Evolutionary conservation across 2,888 invertebrate genomes (phyloP).

Genomic region (Megaustenia siamemsis): DNA sequence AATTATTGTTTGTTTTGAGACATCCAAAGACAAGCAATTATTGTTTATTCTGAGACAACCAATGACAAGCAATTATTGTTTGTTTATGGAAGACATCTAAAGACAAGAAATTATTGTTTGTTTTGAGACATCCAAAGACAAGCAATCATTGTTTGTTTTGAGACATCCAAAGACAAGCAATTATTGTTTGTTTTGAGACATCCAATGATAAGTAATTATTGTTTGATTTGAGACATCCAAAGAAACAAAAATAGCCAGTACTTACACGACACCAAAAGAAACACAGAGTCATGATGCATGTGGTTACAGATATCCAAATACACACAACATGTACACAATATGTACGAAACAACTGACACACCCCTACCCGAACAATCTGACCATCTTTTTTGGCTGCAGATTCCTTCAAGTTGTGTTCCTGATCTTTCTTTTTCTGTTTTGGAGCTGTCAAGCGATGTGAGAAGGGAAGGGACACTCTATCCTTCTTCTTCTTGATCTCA

Average conservation of each 20-base stretch:
- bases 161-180: no score
- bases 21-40: no score
- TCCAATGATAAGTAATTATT: neutral
- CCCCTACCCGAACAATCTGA: conserved; percentile 50
- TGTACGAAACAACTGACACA: neutral
- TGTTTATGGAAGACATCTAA: neutral
- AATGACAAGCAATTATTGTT: neutral
- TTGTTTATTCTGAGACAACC: no score
- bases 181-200: no score
- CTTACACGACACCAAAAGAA: neutral
- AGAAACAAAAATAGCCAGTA: neutral
- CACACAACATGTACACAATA: neutral
- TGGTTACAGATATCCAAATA: neutral
- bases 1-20: no score
- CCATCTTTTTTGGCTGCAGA: conserved; percentile 46
- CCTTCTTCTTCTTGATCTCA: conserved; percentile 50
- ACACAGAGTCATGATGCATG: neutral
- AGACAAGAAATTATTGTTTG: neutral
- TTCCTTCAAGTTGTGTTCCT: conserved; percentile 27
- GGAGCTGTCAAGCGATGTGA: conserved; percentile 52
- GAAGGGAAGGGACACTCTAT: conserved; percentile 49
- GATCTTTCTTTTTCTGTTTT: conserved; percentile 44
- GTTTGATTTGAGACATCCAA: no score
- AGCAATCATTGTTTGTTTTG: no score
- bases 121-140: no score